Conservation (phyloP, 2,113 vertebrate species). For the Rhagologus leucostigma region DNA sequence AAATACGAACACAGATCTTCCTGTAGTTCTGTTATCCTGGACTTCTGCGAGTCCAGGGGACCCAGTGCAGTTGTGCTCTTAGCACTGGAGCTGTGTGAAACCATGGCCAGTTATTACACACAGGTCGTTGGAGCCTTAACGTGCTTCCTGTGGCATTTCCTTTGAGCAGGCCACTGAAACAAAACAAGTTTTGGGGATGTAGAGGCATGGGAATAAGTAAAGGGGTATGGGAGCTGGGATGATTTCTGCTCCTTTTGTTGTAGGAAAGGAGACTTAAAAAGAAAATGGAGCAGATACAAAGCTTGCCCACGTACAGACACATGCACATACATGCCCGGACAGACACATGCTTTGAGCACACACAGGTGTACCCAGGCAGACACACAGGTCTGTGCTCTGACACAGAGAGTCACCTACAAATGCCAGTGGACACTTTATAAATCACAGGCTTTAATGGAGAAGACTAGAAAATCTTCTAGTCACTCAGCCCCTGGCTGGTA, state of each 20-base stretch:
- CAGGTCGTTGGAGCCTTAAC: not conserved
- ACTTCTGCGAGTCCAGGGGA: not conserved
- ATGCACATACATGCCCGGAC: not conserved
- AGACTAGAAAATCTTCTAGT: not conserved
- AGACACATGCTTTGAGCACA: not conserved
- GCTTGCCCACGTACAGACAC: not conserved
- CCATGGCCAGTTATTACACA: not conserved
- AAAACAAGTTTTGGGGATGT: not conserved
- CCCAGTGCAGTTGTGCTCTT: not conserved
- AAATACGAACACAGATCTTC: not conserved
- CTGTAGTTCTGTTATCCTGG: not conserved
- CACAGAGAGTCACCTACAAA: not conserved
- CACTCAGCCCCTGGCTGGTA: not conserved
- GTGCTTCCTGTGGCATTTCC: not conserved
- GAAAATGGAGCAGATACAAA: conserved; percentile 2
- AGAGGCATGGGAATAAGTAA: not conserved
- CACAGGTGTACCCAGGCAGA: not conserved
- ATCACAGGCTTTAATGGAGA: not conserved
- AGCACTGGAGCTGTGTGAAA: not conserved
- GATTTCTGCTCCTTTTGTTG: not conserved
- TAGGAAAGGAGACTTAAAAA: not conserved
- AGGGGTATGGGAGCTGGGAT: not conserved
- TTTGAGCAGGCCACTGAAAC: not conserved
- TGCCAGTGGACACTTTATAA: not conserved
- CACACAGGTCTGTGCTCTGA: not conserved